Percentiles rank a stretch among this genome's conserved stretches.
Conservation (phyloP, 2,888 invertebrate species). For the Brenthis ino region DNA sequence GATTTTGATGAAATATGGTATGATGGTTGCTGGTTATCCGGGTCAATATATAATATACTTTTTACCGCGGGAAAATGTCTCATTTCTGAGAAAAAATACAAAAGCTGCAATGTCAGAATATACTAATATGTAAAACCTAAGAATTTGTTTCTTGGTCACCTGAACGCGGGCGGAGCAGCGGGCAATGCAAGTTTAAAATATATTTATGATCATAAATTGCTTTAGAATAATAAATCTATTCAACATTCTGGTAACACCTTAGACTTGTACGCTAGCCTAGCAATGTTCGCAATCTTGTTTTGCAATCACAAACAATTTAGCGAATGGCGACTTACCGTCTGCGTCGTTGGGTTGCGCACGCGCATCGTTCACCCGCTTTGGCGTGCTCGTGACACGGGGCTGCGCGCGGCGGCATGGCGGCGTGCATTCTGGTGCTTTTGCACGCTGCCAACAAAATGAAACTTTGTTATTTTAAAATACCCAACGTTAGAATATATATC, state of each 20-base stretch:
- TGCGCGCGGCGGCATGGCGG: slow-evolving; percentile 72
- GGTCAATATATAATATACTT: no score
- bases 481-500: no score
- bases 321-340: slow-evolving; percentile 57
- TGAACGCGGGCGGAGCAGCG: no score
- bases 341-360: slow-evolving; percentile 51
- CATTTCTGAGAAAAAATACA: no score
- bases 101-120: no score
- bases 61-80: no score
- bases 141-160: no score
- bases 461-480: background rate
- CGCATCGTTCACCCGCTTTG: slow-evolving; percentile 51
- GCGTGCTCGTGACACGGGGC: slow-evolving; percentile 57
- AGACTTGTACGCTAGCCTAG: background rate
- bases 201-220: no score
- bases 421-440: slow-evolving; percentile 66
- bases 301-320: slow-evolving; percentile 9
- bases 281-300: background rate
- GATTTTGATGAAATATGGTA: no score
- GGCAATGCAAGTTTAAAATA: background rate
- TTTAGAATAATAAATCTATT: no score
- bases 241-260: background rate
- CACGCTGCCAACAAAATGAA: slow-evolving; percentile 55
- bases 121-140: no score
- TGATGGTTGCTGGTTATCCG: no score